Evolutionary conservation across 2,113 vertebrate genomes (phyloP).

Genomic region (Leptocoma aspasia): DNA sequence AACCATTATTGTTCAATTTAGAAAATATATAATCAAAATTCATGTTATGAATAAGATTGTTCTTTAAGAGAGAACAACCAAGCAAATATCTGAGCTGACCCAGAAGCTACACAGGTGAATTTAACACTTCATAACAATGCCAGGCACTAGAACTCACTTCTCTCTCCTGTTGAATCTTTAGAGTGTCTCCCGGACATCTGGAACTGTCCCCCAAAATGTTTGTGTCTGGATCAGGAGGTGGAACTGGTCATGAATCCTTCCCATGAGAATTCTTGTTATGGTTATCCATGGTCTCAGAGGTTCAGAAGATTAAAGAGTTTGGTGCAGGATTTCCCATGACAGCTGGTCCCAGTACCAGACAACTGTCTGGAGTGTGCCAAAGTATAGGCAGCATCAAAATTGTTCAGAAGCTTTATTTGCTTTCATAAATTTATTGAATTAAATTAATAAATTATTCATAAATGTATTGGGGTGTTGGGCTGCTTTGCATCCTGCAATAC

Average conservation of each 20-base stretch:
- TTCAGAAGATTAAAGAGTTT: not conserved
- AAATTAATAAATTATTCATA: too few relatives aligned
- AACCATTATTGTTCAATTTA: not conserved
- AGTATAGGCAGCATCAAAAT: not conserved
- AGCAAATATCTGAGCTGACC: not conserved
- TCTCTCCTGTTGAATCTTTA: not conserved
- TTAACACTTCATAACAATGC: not conserved
- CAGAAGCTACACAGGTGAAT: not conserved
- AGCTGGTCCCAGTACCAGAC: not conserved
- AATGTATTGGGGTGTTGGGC: accelerated
- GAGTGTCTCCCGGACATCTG: not conserved
- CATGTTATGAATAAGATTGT: not conserved
- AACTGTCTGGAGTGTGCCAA: not conserved
- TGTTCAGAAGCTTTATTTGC: not conserved
- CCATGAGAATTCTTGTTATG: not conserved
- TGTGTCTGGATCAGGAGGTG: not conserved
- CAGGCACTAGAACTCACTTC: not conserved
- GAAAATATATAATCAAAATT: not conserved
- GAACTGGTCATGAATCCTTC: not conserved
- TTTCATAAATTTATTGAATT: not conserved
- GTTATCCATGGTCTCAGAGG: not conserved
- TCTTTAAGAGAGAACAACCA: not conserved
- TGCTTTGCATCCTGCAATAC: not conserved
- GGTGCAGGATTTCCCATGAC: not conserved
- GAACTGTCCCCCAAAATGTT: not conserved